A percentile compares a stretch with the other conserved stretches of the same genome.
These are phyloP conservation scores for Patella ulyssiponensis DNA, from an alignment of 2,888 invertebrate genomes.

Conservation along the genomic window DNA sequence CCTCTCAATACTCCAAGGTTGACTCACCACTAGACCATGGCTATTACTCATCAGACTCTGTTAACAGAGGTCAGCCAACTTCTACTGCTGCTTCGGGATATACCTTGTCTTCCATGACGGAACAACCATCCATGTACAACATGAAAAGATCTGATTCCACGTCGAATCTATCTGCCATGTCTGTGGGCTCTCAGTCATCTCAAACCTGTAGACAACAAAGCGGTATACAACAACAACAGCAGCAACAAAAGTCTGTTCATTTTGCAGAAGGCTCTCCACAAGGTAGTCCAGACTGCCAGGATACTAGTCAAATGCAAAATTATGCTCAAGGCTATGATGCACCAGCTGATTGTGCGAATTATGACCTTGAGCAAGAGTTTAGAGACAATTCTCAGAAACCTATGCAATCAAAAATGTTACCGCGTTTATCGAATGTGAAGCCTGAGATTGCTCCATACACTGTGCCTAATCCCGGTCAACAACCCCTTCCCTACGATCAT, in stretches of 20 bases:
- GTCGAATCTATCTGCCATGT: conserved; percentile 1
- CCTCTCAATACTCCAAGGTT: conserved; percentile 36
- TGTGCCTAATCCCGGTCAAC: conserved; percentile 52
- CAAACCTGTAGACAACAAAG: not conserved
- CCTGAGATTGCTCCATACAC: conserved; percentile 64
- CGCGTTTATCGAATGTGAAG: conserved; percentile 55
- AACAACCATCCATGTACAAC: not conserved
- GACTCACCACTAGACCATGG: conserved; percentile 66
- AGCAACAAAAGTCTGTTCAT: conserved; percentile 54
- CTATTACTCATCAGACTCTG: conserved; percentile 59
- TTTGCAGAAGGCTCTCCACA: conserved; percentile 46
- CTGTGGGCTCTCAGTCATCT: conserved; percentile 1
- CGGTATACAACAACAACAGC: not conserved
- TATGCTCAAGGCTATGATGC: conserved; percentile 32
- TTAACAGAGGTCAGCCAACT: conserved; percentile 37
- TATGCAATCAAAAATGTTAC: conserved; percentile 62
- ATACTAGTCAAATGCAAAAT: not conserved
- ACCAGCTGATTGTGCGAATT: conserved; percentile 43
- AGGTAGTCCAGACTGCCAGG: conserved; percentile 6
- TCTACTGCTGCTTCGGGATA: conserved; percentile 38
- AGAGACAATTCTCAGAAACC: conserved; percentile 52
- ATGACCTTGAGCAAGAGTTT: conserved; percentile 50
- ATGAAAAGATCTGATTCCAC: conserved; percentile 6
- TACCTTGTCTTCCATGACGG: conserved; percentile 38
- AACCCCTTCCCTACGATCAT: conserved; percentile 30